Percentiles rank a stretch among this genome's conserved stretches.
Conservation (phyloP, 37 sponge, comb jelly and placozoan species). For the Agelas oroides region DNA sequence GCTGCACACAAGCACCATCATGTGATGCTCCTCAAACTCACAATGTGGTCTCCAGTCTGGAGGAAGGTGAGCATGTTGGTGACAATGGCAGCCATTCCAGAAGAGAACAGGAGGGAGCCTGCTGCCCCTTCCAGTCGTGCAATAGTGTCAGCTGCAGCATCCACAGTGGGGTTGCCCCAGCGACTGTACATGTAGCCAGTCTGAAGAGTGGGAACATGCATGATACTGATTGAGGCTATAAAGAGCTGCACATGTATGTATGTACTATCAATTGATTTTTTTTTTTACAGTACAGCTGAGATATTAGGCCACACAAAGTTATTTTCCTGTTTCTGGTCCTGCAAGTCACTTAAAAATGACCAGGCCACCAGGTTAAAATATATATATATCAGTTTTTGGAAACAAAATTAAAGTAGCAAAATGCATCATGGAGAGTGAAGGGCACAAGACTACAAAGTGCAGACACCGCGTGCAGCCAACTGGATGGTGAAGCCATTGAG, state of each 20-base stretch:
- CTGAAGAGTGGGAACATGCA: not conserved
- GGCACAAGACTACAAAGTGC: no score
- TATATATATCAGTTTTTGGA: no score
- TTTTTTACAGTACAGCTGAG: not conserved
- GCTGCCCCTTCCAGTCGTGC: conserved; percentile 58
- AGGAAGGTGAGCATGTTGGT: conserved; percentile 41
- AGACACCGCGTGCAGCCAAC: no score
- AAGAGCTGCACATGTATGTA: not conserved
- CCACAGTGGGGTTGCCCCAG: conserved; percentile 66
- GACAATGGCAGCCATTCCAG: conserved; percentile 66
- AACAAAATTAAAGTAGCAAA: no score
- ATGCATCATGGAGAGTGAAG: no score
- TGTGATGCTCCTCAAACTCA: no score
- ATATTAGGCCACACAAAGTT: not conserved
- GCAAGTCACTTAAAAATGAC: no score
- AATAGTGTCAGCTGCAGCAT: conserved; percentile 43
- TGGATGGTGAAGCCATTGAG: no score
- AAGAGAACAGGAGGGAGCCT: conserved; percentile 58
- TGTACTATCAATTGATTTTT: not conserved
- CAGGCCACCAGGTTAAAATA: no score
- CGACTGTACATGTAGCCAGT: conserved; percentile 66
- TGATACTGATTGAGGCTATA: not conserved
- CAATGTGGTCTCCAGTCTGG: conserved; percentile 69
- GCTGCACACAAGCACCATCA: no score
- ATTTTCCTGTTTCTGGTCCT: no score